Percentiles rank a stretch among this genome's conserved stretches.
These are phyloP conservation scores for Distichodus sexfasciatus DNA, from an alignment of 2,797 vertebrate genomes.

Conservation along the genomic window DNA sequence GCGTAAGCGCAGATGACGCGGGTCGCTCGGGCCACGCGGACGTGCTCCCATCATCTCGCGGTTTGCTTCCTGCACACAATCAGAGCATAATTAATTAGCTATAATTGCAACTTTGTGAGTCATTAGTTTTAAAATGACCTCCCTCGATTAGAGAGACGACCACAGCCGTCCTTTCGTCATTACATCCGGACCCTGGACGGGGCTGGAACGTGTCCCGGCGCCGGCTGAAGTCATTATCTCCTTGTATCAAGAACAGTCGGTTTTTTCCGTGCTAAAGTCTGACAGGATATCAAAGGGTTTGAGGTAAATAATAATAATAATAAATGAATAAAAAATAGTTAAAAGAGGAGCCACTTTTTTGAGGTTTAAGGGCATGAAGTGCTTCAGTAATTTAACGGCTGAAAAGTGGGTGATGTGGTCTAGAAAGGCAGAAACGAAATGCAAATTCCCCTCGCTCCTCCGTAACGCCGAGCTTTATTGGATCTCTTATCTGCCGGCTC, in stretches of 20 bases:
- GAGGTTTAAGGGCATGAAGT: background rate
- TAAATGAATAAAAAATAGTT: too few species aligned
- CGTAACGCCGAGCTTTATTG: background rate
- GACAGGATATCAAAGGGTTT: background rate
- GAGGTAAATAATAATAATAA: too few species aligned
- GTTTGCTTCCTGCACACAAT: conserved; percentile 35
- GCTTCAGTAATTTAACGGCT: too few species aligned
- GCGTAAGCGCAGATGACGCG: too few species aligned
- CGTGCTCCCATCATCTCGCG: background rate
- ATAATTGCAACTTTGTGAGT: conserved; percentile 51
- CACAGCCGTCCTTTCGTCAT: conserved; percentile 32
- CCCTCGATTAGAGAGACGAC: conserved; percentile 35
- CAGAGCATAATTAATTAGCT: conserved; percentile 44
- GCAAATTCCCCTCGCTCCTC: background rate
- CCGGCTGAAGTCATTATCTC: conserved; percentile 1
- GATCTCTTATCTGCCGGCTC: background rate
- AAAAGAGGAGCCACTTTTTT: too few species aligned
- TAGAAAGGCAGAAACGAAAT: background rate
- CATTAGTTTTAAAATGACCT: conserved; percentile 43
- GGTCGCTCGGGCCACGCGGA: too few species aligned
- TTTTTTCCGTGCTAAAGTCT: background rate
- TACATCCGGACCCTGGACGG: conserved; percentile 25
- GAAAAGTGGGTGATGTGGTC: background rate
- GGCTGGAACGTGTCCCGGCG: conserved; percentile 18
- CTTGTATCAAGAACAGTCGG: background rate